Base-by-base conservation (phyloP, 2,797 vertebrate species). In the Amazonetta brasiliensis region DNA sequence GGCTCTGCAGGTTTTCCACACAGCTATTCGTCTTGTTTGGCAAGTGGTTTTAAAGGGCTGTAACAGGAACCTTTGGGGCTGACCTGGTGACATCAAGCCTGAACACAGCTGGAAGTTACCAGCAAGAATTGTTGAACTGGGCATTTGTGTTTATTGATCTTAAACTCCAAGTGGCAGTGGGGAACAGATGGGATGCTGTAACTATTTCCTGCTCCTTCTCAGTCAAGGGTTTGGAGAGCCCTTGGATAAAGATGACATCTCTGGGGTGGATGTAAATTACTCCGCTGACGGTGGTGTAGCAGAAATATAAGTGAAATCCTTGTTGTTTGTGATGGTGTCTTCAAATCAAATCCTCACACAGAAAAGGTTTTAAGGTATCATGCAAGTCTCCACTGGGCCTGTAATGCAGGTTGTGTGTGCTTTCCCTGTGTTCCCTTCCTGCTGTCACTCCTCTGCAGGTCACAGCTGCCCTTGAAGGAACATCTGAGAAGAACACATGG, bases 21-120 rank as follows among this genome's bases (percentile, higher is more conserved):
- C 15, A 74, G 60, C 41, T 90, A 82, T 96, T 85, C 37, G 59
- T 93, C 67, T 89, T 89, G 30, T 80, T 89, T 80, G 86, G 72
- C 74, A 93, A 82, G 71, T 3, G 5, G 56, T 73, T 82, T 82
- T 67, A 92, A 64, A 88, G 21, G 28, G 41, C 17, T 66, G 12
- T 28, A 84, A 68, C 83, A 79, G 63, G 33, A 82, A 75, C 19
- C 11, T 84, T 89, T 67, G 52, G 35, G 55, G 46, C 23, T 41
- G 73, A 22, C n/a, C 46, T 73, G 52, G 60, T 4, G 66, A 30
- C 2, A 6, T 90, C 88, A 94, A 90, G 54, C 33, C 21, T 43
- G 26, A 89, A 26, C n/a, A 26, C 14, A 87, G 26, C 54, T 74
- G 83, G 88, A 84, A 88, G 21, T 19, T 35, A 46, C 35, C 66